Base-by-base conservation (phyloP, 2,797 vertebrate genomes). In the Columba guinea region DNA sequence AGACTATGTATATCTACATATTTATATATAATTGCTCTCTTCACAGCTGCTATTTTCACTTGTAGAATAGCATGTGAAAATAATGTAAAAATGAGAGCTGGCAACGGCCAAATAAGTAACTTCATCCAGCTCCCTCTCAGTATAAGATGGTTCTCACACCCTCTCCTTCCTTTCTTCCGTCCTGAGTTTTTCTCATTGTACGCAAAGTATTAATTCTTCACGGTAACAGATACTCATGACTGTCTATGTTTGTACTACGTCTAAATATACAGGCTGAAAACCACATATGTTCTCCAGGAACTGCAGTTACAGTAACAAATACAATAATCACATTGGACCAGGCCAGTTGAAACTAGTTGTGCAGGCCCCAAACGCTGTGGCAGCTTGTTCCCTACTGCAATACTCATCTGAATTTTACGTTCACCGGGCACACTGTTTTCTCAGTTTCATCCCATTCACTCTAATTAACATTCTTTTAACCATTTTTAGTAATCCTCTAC, bases 391-490 rank as follows among this genome's bases (percentile, higher is more conserved):
- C 62, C 59, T 48, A 28, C 35, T 58, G 11, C 32, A 95, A 89
- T 35, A 44, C 13, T 52, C n/a, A 69, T 51, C 65, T 30, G n/a
- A 84, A 60, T 69, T 90, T 84, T 85, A 48, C 56, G 64, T 70
- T 90, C 80, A 62, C 56, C n/a, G 23, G 12, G 23, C 2, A 5
- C n/a, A 44, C 59, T 76, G 71, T 84, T 91, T 89, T 85, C 90
- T 87, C 69, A 62, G 65, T 95, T 93, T 93, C 69, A 89, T 78
- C 56, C 84, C 52, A 87, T 93, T 94, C 93, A 78, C 71, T 75
- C 74, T 73, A 95, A 90, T 92, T 94, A 96, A 89, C 39, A 78
- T 6, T 39, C 86, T 71, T 95, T 86, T 88, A 91, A 94, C 63
- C n/a, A 51, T 91, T 90, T 94, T 74, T 90, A 79, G 75, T 68